These are phyloP conservation scores for Pseudeuparius sepicola DNA, from an alignment of 2,888 invertebrate genomes.

Conservation along the genomic window DNA sequence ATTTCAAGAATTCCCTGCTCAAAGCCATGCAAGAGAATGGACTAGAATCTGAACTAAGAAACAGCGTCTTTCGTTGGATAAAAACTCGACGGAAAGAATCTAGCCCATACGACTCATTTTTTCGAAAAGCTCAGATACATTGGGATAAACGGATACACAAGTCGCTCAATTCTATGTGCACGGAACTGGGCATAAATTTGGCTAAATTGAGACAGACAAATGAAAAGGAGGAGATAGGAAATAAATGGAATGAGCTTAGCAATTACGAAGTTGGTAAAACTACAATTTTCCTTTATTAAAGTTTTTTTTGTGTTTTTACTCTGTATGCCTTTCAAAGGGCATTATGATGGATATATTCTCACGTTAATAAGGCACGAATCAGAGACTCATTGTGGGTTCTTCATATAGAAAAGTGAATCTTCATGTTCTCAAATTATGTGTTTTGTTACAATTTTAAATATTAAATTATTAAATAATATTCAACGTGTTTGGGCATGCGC, in stretches of 20 bases:
- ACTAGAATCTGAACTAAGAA: conserved; percentile 71
- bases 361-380: too few relatives aligned
- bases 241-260: conserved; percentile 89
- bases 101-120: conserved; percentile 46
- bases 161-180: conserved; percentile 91
- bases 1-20: conserved; percentile 67
- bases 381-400: too few relatives aligned
- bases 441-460: too few relatives aligned
- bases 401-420: too few relatives aligned
- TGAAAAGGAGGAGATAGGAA: conserved; percentile 73
- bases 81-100: conserved; percentile 44
- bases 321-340: too few relatives aligned
- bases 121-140: conserved; percentile 71
- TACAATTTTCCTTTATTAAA: conserved; percentile 33
- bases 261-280: conserved; percentile 67
- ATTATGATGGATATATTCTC: too few relatives aligned
- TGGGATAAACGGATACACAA: conserved; percentile 94
- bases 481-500: too few relatives aligned
- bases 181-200: conserved; percentile 76
- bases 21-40: conserved; percentile 68
- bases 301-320: conserved; percentile 8
- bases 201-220: conserved; percentile 63
- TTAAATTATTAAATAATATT: too few relatives aligned
- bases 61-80: conserved; percentile 75
- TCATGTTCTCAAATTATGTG: too few relatives aligned